These are phyloP conservation scores for Chionomys nivalis DNA, from an alignment of 2,113 vertebrate genomes.

Conservation along the genomic window DNA sequence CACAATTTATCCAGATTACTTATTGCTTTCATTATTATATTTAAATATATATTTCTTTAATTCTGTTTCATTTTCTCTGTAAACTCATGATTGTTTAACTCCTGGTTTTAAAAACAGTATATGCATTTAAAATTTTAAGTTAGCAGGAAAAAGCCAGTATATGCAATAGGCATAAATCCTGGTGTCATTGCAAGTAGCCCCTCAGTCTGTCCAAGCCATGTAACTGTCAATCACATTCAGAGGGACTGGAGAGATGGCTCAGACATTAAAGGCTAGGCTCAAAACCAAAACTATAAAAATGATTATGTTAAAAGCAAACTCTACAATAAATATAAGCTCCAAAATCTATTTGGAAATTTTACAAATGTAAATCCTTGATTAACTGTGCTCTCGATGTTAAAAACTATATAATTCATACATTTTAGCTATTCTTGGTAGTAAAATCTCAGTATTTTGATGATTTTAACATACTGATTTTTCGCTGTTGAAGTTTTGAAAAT, in stretches of 20 bases:
- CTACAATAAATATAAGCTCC: background rate
- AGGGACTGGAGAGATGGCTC: too few relatives aligned
- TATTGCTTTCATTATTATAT: background rate
- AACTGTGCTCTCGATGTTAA: background rate
- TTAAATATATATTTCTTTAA: background rate
- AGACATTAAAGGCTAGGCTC: too few relatives aligned
- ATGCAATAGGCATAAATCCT: too few relatives aligned
- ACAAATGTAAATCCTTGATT: background rate
- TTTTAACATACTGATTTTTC: background rate
- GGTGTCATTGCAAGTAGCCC: too few relatives aligned
- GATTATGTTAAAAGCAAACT: background rate
- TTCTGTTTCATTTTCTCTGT: background rate
- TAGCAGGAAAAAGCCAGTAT: background rate
- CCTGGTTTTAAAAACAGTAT: background rate
- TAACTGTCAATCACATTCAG: too few relatives aligned
- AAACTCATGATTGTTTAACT: constrained; percentile 10
- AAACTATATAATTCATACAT: background rate
- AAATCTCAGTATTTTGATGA: background rate
- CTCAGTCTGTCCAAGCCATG: too few relatives aligned
- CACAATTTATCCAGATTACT: background rate
- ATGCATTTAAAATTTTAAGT: background rate
- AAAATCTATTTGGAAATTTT: background rate
- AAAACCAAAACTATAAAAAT: background rate
- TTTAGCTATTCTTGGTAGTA: background rate
- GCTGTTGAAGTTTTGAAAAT: background rate